Evolutionary conservation across 2,888 invertebrate species (phyloP).

Genomic region (Amblyjoppa fuscipennis): DNA sequence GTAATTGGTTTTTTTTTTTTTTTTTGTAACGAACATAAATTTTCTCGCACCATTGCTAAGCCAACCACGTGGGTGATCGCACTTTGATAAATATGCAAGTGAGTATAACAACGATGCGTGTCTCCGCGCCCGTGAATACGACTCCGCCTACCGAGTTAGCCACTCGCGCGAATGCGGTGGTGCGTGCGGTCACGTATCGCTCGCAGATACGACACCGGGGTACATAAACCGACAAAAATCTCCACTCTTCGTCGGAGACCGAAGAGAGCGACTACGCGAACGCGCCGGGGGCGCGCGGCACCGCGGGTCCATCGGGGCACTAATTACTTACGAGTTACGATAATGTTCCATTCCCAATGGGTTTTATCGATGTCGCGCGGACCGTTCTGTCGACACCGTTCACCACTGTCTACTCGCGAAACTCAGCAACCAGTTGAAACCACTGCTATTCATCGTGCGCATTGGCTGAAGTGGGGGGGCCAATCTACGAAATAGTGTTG

Average conservation of each 20-base stretch:
- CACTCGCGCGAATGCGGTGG: slow-evolving; percentile 71
- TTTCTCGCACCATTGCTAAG: slow-evolving; percentile 4
- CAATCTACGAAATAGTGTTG: neutral
- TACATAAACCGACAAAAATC: slow-evolving; percentile 74
- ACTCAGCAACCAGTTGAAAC: slow-evolving; percentile 20
- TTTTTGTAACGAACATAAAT: neutral
- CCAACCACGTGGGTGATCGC: slow-evolving; percentile 72
- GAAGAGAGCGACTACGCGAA: neutral
- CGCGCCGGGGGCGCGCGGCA: slow-evolving; percentile 27
- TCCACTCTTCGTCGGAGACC: slow-evolving; percentile 18
- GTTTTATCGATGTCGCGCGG: slow-evolving; percentile 61
- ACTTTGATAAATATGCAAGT: slow-evolving; percentile 76
- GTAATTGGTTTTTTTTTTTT: too few species aligned
- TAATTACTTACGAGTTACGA: slow-evolving; percentile 72
- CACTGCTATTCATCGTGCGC: slow-evolving; percentile 7
- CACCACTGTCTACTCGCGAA: slow-evolving; percentile 14
- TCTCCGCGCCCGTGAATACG: slow-evolving; percentile 64
- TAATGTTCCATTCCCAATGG: slow-evolving; percentile 59
- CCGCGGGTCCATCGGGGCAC: slow-evolving; percentile 61
- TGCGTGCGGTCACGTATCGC: slow-evolving; percentile 75
- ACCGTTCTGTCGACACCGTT: slow-evolving; percentile 36
- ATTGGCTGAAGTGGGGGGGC: neutral
- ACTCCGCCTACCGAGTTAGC: slow-evolving; percentile 79
- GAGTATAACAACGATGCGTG: slow-evolving; percentile 74
- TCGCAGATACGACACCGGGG: slow-evolving; percentile 66